Conservation (phyloP, 2,888 invertebrate species). For the Laothoe populi region DNA sequence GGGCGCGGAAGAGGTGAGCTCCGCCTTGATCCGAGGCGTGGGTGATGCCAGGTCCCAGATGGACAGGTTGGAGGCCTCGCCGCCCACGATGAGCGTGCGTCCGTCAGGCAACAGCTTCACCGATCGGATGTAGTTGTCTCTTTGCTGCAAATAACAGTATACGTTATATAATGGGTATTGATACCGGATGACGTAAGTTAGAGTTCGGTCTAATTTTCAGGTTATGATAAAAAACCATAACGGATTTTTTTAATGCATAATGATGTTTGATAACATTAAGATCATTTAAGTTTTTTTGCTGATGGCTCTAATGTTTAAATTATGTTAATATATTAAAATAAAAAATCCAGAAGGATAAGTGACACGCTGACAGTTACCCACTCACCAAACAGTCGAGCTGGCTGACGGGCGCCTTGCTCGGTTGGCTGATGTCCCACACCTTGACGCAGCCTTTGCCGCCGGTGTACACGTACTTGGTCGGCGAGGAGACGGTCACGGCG, state of each 20-base stretch:
- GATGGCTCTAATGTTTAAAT: too few species aligned
- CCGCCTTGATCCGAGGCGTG: conserved; percentile 95
- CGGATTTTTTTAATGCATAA: too few species aligned
- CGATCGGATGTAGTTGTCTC: conserved; percentile 97
- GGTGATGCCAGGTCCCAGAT: conserved; percentile 98
- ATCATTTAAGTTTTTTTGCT: too few species aligned
- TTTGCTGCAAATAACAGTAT: conserved; percentile 87
- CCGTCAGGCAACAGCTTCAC: conserved; percentile 97
- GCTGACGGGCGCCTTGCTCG: conserved; percentile 94
- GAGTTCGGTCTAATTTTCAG: too few species aligned
- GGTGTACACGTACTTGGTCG: conserved; percentile 96
- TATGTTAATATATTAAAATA: conserved; percentile 27
- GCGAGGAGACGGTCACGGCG: conserved; percentile 97
- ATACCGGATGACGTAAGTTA: not conserved
- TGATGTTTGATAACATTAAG: too few species aligned
- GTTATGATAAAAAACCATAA: too few species aligned
- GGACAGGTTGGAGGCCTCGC: conserved; percentile 96
- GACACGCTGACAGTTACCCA: conserved; percentile 78
- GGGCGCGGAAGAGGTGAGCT: conserved; percentile 96
- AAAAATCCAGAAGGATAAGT: conserved; percentile 41
- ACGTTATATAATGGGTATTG: not conserved
- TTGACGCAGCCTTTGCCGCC: conserved; percentile 99
- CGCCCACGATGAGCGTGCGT: conserved; percentile 96
- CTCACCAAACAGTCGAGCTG: conserved; percentile 95
- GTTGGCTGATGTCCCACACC: conserved; percentile 98